phyloP scores from a whole-genome alignment of 1,140 invertebrate species.

The Pogonomyrmex californicus region DNA sequence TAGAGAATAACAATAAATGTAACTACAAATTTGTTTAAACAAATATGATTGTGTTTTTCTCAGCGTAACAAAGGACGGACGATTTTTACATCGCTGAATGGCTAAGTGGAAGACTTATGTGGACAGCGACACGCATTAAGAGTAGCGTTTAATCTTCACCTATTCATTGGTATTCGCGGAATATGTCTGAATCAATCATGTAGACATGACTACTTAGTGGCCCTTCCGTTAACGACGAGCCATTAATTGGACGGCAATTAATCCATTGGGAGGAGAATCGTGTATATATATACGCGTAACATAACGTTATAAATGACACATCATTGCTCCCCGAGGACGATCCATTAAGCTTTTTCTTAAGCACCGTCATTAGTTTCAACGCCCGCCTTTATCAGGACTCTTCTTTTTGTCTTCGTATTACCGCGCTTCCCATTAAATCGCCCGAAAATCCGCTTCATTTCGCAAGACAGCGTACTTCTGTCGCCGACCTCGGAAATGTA shows the following conservation, averaged over 20 bases:
- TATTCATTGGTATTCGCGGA: conserved; percentile 22
- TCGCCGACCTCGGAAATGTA: background rate
- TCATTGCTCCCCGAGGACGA: conserved; percentile 76
- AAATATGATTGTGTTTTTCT: background rate
- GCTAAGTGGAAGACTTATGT: background rate
- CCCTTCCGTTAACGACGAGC: conserved; percentile 67
- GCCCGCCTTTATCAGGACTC: conserved; percentile 67
- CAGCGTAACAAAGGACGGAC: background rate
- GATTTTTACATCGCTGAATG: background rate
- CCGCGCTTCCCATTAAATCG: conserved; percentile 67
- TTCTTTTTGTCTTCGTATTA: conserved; percentile 72
- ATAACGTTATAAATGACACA: conserved; percentile 80
- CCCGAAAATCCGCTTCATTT: conserved; percentile 67
- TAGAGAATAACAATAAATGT: background rate
- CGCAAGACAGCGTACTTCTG: conserved; percentile 65
- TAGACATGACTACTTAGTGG: conserved; percentile 33
- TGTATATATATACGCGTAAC: conserved; percentile 61
- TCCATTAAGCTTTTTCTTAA: conserved; percentile 78
- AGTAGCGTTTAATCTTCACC: conserved; percentile 45
- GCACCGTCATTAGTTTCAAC: conserved; percentile 74
- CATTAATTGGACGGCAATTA: conserved; percentile 81
- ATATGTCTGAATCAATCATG: conserved; percentile 62
- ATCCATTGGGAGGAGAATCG: conserved; percentile 67
- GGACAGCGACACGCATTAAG: conserved; percentile 18
- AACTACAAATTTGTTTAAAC: background rate